These are phyloP conservation scores for Tortrix viridana DNA, from an alignment of 2,888 invertebrate species.

Conservation along the genomic window DNA sequence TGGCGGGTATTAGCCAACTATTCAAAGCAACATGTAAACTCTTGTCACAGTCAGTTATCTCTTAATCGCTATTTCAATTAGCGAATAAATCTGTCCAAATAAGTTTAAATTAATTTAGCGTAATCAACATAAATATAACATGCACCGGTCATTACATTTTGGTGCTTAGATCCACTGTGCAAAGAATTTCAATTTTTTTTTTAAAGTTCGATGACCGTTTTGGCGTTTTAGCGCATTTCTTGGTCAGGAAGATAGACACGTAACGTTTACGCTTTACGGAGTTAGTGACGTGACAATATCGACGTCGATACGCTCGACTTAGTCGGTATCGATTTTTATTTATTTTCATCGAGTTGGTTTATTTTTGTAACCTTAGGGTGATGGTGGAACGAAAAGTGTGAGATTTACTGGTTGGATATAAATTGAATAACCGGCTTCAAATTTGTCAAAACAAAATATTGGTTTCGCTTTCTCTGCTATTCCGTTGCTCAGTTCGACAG, in stretches of 20 bases:
- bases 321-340: constrained; percentile 52
- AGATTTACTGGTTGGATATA: constrained; percentile 29
- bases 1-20: constrained; percentile 13
- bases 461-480: constrained; percentile 20
- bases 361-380: constrained; percentile 41
- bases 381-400: constrained; percentile 39
- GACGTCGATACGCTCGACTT: constrained; percentile 52
- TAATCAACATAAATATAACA: constrained; percentile 20
- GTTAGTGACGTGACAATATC: constrained; percentile 70
- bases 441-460: constrained; percentile 15
- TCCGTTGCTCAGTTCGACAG: background rate
- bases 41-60: constrained; percentile 22
- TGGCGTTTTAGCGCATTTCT: constrained; percentile 53
- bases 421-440: constrained; percentile 34
- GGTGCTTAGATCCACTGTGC: constrained; percentile 21
- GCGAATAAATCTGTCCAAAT: constrained; percentile 11
- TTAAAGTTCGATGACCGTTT: constrained; percentile 58
- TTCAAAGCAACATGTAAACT: constrained; percentile 23
- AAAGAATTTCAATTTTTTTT: constrained; percentile 18
- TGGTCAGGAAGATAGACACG: constrained; percentile 55
- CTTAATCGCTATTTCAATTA: constrained; percentile 25
- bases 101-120: constrained; percentile 21
- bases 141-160: constrained; percentile 12
- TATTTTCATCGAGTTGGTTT: constrained; percentile 45
- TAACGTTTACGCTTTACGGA: constrained; percentile 62